These are phyloP conservation scores for Euphonia xanthogaster DNA, from an alignment of 2,797 vertebrate genomes.

Conservation along the genomic window DNA sequence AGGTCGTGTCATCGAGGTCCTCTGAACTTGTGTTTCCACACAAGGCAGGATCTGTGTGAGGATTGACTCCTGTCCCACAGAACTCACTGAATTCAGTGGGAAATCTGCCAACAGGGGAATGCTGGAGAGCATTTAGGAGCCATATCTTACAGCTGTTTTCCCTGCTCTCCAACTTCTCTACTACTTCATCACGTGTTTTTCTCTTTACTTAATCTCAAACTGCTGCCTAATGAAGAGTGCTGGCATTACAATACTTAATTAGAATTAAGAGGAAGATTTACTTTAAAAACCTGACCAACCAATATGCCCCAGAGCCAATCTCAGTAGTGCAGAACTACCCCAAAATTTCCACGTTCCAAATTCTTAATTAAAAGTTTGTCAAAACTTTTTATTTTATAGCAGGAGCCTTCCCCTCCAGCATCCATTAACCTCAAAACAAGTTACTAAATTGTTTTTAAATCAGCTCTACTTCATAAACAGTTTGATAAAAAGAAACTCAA, in stretches of 20 bases:
- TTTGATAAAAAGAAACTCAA: slow-evolving; percentile 24
- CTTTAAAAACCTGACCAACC: slow-evolving; percentile 1
- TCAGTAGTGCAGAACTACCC: not conserved
- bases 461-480: slow-evolving; percentile 8
- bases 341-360: not conserved
- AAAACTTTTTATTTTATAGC: not conserved
- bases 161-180: not conserved
- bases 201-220: slow-evolving; percentile 25
- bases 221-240: slow-evolving; percentile 38
- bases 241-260: slow-evolving; percentile 35
- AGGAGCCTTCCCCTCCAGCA: not conserved
- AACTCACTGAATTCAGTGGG: not conserved
- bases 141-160: not conserved
- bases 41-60: not conserved
- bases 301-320: slow-evolving; percentile 8
- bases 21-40: not conserved
- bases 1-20: not conserved
- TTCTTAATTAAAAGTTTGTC: slow-evolving; percentile 44
- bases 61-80: not conserved
- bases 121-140: not conserved
- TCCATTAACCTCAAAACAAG: slow-evolving; percentile 26
- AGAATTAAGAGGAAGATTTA: slow-evolving; percentile 53
- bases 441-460: slow-evolving; percentile 10
- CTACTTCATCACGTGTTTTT: not conserved
- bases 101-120: not conserved